phyloP scores from a whole-genome alignment of 2,888 invertebrate species.

The Andrena hattorfiana region DNA sequence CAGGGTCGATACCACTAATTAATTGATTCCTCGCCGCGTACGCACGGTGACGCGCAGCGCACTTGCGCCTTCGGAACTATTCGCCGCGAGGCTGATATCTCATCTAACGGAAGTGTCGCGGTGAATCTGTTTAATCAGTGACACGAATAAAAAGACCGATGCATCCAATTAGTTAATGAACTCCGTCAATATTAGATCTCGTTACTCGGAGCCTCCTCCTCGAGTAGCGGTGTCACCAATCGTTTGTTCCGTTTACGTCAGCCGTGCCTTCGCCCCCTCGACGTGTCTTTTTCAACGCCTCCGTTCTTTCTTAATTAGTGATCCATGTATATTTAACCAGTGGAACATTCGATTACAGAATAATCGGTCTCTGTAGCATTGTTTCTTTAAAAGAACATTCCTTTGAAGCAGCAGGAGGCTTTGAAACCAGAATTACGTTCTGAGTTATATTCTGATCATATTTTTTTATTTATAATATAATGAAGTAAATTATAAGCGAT shows the following conservation, averaged over 20 bases:
- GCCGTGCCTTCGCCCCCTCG: not conserved
- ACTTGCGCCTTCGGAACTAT: not conserved
- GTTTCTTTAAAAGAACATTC: no score
- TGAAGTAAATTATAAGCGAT: no score
- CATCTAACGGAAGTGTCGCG: not conserved
- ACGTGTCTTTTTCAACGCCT: no score
- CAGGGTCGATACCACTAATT: conserved; percentile 12
- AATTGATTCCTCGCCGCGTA: not conserved
- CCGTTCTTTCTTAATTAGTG: not conserved
- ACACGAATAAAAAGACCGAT: conserved; percentile 6
- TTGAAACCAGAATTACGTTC: no score
- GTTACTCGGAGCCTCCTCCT: not conserved
- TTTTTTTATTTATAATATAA: no score
- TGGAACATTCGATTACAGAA: no score
- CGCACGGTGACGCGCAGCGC: no score
- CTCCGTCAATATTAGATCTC: not conserved
- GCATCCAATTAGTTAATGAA: conserved; percentile 41
- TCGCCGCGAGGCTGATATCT: not conserved
- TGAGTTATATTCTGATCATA: no score
- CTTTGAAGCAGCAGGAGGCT: no score
- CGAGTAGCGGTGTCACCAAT: not conserved
- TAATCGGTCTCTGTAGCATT: no score
- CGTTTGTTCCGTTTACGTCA: not conserved
- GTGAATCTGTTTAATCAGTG: conserved; percentile 3
- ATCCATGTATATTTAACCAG: no score